Base-by-base conservation (phyloP, 2,888 invertebrate genomes). In the Mimumesa dahlbomi region DNA sequence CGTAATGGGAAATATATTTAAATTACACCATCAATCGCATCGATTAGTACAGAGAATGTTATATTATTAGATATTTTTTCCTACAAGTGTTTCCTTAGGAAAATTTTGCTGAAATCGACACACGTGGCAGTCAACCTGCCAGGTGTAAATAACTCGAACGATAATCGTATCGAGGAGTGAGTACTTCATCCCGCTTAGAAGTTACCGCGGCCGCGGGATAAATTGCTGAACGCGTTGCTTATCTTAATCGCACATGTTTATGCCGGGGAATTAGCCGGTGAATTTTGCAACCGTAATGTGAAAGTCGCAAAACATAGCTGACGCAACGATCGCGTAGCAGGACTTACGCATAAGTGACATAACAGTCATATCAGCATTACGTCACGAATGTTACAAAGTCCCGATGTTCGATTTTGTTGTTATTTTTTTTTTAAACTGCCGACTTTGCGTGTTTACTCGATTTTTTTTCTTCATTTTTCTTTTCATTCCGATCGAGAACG, bases 281-380 rank as follows among this genome's bases (percentile, higher is more conserved):
- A 58, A 63, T 58, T 53, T 63, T 53, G 53, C 63, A 25, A 63
- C 31, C 14, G 43, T 14, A 7, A 11, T 18, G 49, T 43, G 67
- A 62, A 62, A 67, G 62, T 40, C 6, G 43, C 22, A 38, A 49
- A n/a, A 16, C 19, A 6, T 13, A 31, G 31, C 34, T 69, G 58
- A 38, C 48, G 52, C 46, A 61, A 50, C 18, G 36, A 59, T 53
- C 54, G 45, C 14, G 18, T 42, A 21, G 56, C 63, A 11, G 45
- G 36, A 19, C 29, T 57, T 45, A 22, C 16, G 45, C 38, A 6
- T 13, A 46, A 48, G 34, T 53, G 53, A 58, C 64, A 43, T 53
- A 64, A 48, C 45, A 25, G 18, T 42, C 36, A 16, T 21, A 34
- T 22, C 29, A 9, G 42, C n/a, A 6, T 64, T 58, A 13, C 64